These are phyloP conservation scores for Nasonia longicornis DNA, from an alignment of 1,140 invertebrate genomes.

Conservation along the genomic window DNA sequence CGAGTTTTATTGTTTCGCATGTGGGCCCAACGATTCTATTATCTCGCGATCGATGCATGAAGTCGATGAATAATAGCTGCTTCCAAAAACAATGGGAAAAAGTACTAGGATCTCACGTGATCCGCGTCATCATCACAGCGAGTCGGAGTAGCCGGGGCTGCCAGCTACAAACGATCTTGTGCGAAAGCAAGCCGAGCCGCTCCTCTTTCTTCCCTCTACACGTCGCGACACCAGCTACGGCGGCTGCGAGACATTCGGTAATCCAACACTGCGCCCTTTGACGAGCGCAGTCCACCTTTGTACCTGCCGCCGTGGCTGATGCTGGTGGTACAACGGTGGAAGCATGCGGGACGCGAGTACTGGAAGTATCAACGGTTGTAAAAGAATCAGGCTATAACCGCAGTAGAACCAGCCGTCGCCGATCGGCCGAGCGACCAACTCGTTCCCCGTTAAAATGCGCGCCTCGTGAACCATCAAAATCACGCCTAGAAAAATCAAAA, in stretches of 20 bases:
- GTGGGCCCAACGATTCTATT: neutral
- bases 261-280: constrained; percentile 31
- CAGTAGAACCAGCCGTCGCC: no score
- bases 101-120: no score
- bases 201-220: neutral
- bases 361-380: neutral
- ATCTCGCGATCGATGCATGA: neutral
- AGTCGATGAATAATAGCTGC: neutral
- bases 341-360: no score
- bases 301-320: no score
- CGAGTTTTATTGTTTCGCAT: neutral
- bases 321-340: no score
- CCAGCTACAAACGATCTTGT: neutral
- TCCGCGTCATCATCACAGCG: no score
- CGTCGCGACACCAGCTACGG: constrained; percentile 3
- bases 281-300: neutral
- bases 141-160: no score
- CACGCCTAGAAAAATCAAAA: neutral
- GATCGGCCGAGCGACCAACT: no score
- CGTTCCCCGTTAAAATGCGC: neutral
- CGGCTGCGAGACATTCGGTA: neutral
- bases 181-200: constrained; percentile 19
- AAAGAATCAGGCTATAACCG: no score
- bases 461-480: neutral
- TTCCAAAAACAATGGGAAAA: no score